A percentile compares a stretch with the other conserved stretches of the same genome.
These are phyloP conservation scores for Psephotus haematonotus DNA, from an alignment of 2,113 vertebrate genomes.

Conservation along the genomic window DNA sequence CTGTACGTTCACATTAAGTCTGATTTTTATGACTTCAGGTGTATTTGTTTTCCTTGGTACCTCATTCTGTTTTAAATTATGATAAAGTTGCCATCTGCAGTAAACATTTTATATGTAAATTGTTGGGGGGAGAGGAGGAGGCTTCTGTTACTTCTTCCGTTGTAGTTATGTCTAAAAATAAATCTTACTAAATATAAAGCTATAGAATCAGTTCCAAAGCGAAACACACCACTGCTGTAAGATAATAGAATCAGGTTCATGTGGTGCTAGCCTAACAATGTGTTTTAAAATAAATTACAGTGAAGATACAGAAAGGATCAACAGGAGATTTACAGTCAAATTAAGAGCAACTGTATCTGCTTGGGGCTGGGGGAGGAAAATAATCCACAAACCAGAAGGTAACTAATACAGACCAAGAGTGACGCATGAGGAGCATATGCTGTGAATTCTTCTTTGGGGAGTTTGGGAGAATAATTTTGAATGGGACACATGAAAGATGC, in stretches of 20 bases:
- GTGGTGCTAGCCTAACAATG: not conserved
- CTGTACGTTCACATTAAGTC: not conserved
- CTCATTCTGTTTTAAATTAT: not conserved
- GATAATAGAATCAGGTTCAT: not conserved
- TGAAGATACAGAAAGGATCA: not conserved
- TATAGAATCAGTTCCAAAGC: not conserved
- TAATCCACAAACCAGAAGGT: not conserved
- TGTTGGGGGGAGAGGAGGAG: fast-evolving
- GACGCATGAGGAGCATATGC: not conserved
- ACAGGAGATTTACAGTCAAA: not conserved
- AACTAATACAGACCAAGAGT: not conserved
- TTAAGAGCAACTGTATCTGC: not conserved
- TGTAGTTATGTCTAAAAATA: not conserved
- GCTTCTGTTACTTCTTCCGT: not conserved
- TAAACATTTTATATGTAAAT: not conserved
- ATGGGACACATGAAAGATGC: not conserved
- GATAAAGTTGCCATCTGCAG: not conserved
- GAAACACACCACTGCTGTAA: not conserved
- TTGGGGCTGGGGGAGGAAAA: not conserved
- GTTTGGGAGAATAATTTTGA: not conserved
- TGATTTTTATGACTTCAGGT: not conserved
- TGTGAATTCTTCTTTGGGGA: not conserved
- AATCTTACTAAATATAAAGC: not conserved
- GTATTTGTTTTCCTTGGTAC: not conserved
- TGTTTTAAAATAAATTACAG: not conserved